phyloP scores from a whole-genome alignment of 35 echinoderm and acorn worm genomes.

The Apostichopus japonicus region DNA sequence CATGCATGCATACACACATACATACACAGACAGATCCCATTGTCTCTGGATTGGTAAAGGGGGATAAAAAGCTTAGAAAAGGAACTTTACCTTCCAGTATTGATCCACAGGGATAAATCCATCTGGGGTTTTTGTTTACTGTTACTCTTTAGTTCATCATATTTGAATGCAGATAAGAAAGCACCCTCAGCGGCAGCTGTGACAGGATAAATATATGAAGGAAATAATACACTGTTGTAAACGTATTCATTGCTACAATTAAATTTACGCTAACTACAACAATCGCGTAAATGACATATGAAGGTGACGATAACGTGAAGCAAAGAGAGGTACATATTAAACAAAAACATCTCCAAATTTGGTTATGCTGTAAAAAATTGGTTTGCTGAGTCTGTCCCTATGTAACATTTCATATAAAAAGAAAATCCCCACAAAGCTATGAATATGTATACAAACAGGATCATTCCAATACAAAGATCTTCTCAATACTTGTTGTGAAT shows the following conservation, averaged over 20 bases:
- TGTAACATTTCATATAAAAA: too few species aligned
- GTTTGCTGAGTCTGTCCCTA: too few species aligned
- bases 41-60: too few species aligned
- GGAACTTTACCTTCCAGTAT: constrained; percentile 51
- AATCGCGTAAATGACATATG: not conserved
- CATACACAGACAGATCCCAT: too few species aligned
- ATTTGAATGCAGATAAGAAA: constrained; percentile 66
- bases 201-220: not conserved
- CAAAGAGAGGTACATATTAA: too few species aligned
- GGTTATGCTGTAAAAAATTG: too few species aligned
- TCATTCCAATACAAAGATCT: too few species aligned
- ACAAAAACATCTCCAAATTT: too few species aligned
- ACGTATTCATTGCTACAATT: not conserved
- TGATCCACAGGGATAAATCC: constrained; percentile 57
- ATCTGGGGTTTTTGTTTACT: constrained; percentile 71
- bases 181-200: constrained; percentile 93
- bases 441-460: too few species aligned
- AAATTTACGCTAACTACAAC: not conserved
- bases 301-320: not conserved
- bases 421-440: too few species aligned
- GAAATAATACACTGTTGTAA: not conserved
- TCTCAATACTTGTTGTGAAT: too few species aligned
- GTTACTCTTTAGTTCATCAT: constrained; percentile 89
- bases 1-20: not conserved
- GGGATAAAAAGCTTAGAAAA: too few species aligned